phyloP scores from a whole-genome alignment of 1,140 invertebrate genomes.

The Anastrepha ludens region DNA sequence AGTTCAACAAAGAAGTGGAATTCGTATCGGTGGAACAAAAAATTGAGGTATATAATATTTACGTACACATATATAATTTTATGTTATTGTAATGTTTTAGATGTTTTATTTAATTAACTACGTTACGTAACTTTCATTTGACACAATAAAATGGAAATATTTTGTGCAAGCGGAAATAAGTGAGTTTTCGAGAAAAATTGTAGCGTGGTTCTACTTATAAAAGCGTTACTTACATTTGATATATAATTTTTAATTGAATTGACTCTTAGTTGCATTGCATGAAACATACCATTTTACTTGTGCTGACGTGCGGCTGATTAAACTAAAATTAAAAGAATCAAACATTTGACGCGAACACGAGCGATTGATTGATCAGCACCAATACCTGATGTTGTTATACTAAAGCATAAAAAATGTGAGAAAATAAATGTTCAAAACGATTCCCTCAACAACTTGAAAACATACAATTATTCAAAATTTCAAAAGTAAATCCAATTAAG shows the following conservation, averaged over 20 bases:
- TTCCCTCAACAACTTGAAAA: background rate
- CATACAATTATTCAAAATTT: background rate
- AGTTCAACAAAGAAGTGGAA: constrained; percentile 75
- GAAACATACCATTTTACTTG: constrained; percentile 59
- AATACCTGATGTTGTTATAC: constrained; percentile 60
- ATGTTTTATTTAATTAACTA: constrained; percentile 46
- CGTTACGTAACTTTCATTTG: constrained; percentile 37
- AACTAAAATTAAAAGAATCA: constrained; percentile 50
- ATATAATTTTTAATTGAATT: too few species aligned
- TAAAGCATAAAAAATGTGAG: constrained; percentile 20
- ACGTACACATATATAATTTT: background rate
- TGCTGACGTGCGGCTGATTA: constrained; percentile 68
- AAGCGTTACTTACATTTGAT: too few species aligned
- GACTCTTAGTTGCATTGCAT: background rate
- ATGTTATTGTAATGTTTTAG: constrained; percentile 43
- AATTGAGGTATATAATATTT: constrained; percentile 72
- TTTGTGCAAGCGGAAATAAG: background rate
- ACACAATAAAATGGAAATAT: constrained; percentile 57
- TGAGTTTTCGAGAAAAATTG: too few species aligned
- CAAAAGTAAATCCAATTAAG: too few species aligned
- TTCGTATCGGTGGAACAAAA: constrained; percentile 75
- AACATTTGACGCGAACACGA: constrained; percentile 30
- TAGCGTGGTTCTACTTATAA: too few species aligned
- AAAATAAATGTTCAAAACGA: constrained; percentile 2
- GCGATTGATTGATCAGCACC: constrained; percentile 55